Conservation (phyloP, 2,797 vertebrate genomes). For the Cichlasoma orientale region DNA sequence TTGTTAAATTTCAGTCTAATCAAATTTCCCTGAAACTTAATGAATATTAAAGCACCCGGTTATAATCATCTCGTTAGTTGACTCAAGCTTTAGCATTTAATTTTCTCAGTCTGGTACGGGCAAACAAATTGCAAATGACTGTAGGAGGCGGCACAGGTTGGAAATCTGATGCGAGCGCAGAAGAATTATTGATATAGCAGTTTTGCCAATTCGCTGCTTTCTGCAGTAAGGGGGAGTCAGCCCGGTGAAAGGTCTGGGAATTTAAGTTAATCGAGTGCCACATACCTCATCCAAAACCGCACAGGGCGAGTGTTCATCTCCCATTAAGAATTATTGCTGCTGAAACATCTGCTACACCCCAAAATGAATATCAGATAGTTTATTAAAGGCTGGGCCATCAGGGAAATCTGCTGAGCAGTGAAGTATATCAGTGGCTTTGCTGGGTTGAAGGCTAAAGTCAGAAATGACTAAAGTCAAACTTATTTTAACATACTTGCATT, state of each 20-base stretch:
- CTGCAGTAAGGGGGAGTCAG: constrained; percentile 35
- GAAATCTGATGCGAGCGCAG: constrained; percentile 25
- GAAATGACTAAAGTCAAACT: background rate
- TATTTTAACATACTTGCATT: background rate
- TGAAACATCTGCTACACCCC: constrained; percentile 40
- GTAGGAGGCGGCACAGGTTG: background rate
- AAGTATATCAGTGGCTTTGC: background rate
- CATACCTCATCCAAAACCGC: constrained; percentile 27
- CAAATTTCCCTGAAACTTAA: background rate
- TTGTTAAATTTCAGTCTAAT: background rate
- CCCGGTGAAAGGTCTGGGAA: constrained; percentile 35
- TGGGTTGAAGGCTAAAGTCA: background rate
- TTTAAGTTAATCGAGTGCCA: constrained; percentile 49
- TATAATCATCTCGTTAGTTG: background rate
- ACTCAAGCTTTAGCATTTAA: constrained; percentile 8
- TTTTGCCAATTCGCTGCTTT: constrained; percentile 30
- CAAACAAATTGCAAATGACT: constrained; percentile 37
- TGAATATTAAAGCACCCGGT: background rate
- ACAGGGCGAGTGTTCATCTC: constrained; percentile 28
- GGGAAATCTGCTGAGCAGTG: constrained; percentile 51
- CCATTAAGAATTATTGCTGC: constrained; percentile 44
- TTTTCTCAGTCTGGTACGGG: constrained; percentile 2
- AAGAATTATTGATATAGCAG: constrained; percentile 30
- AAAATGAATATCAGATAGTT: constrained; percentile 50
- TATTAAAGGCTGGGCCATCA: constrained; percentile 15